Evolutionary conservation across 2,888 invertebrate genomes (phyloP), one percentile per base, ranked within the genome.

Genomic region (Gisinianus flammeolus): DNA sequence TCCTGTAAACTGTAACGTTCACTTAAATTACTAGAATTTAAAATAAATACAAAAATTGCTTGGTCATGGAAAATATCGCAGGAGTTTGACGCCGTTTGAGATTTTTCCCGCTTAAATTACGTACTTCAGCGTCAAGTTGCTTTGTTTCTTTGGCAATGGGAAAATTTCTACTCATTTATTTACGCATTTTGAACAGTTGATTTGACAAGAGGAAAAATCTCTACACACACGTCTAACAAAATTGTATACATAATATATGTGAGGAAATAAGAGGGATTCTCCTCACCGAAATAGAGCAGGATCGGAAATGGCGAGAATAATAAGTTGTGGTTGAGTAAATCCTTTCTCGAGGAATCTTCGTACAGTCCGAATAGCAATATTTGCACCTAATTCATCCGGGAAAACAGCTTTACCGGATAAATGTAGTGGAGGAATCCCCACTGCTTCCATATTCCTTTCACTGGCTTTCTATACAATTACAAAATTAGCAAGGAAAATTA

Each of bases 291-390:
- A 84, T 26, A 84, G 77, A 67, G 73, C 69, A 24, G 83, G 81
- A 76, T 84, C 83, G 12, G 81, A 71, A 66, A 84, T 80, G 30
- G 81, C 73, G 71, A 84, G 79, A 76, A 84, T 80, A 75, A 84
- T 80, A 28, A 84, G 83, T 72, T 82, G 79, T 33, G 84, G 84
- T 54, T 78, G 79, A 56, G 83, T 69, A 64, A 81, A 81, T 19
- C 84, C 84, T 67, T 83, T 83, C 56, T 85, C 85, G n/a, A 85
- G 80, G 64, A 83, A 83, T 35, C 84, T 78, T 75, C 85, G 73
- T 31, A 84, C 83, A n/a, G 83, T 84, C 69, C 84, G 79, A 26
- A 84, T 81, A 1, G 83, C 83, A 10, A 85, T 79, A 71, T 84
- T 81, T 24, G 80, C 83, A 30, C 83, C 85, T 33, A 83, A 44